Base-by-base conservation (phyloP, 2,888 invertebrate species). In the Cryptus viduatorius region DNA sequence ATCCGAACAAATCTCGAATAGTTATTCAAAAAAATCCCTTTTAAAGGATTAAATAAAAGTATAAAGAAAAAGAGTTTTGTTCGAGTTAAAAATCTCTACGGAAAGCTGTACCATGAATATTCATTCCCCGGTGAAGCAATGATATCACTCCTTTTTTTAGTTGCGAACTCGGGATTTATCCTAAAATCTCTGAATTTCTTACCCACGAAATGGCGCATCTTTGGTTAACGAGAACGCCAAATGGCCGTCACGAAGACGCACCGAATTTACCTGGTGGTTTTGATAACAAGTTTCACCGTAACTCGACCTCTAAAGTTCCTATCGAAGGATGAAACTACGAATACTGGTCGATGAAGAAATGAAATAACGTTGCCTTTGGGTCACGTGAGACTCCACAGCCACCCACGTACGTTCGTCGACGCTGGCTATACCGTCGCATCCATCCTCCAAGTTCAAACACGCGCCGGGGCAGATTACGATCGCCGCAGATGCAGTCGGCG, bases 361-460 rank as follows among this genome's bases (percentile, higher is more conserved):
- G n/a, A 44, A 61, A 73, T 73, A 61, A 73, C n/a, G 44, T 61
- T 29, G 1, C 2, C 14, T 83, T 75, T 50, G 65, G 56, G 71
- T 83, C 83, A 71, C 79, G 79, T 71, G 75, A 79, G 69, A 3
- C 73, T 10, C 42, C 10, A 68, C 10, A 68, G 50, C 78, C 56
- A 16, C 50, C 64, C 42, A 16, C 50, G 24, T 37, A 61, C 19
- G n/a, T 14, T 77, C n/a, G 42, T 31, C 56, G 44, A 64, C 48
- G 31, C 50, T 12, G 50, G 42, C 53, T 78, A 59, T 67, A 67
- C 50, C 53, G 64, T 61, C 67, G 61, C 79, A 79, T 79, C 71
- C 79, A 73, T 77, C 73, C 68, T 72, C 67, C 82, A 79, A 85
- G 85, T 85, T 85, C 85, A 85, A 79, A 85, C 85, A 85, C 82